Evolutionary conservation across 2,113 vertebrate species (phyloP).

Genomic region (Pica pica): DNA sequence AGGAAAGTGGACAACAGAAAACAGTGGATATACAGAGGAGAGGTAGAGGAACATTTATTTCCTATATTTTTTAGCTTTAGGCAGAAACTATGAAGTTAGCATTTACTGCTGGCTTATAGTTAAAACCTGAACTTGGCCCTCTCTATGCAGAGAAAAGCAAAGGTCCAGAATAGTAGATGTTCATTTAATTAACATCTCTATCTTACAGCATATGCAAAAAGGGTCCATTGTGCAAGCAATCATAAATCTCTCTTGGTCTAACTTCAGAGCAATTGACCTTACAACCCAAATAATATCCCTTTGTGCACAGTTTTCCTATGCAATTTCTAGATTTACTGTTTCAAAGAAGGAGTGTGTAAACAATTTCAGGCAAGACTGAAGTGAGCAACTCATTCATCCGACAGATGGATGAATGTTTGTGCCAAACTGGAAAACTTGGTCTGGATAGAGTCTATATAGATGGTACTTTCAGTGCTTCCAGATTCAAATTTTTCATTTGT

Average conservation of each 20-base stretch:
- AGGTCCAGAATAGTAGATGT: neutral
- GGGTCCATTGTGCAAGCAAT: neutral
- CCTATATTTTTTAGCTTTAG: neutral
- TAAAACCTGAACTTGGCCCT: neutral
- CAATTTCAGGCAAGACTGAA: neutral
- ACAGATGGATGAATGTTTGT: neutral
- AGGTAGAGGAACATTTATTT: neutral
- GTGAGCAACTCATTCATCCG: neutral
- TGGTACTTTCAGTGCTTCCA: neutral
- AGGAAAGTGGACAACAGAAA: neutral
- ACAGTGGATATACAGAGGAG: rapidly evolving
- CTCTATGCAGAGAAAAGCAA: neutral
- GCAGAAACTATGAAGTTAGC: neutral
- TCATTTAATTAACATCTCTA: neutral
- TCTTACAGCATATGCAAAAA: constrained; percentile 6
- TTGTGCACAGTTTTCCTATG: neutral
- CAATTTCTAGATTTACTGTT: constrained; percentile 23
- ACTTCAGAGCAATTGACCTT: constrained; percentile 27
- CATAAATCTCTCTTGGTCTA: constrained; percentile 1
- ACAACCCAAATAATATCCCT: constrained; percentile 4
- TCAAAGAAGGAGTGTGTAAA: neutral
- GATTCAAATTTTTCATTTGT: neutral
- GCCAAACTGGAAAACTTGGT: neutral
- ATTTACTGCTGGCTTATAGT: neutral
- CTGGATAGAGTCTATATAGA: neutral